Conservation (phyloP, 2,888 invertebrate genomes). For the Synanthedon myopaeformis region DNA sequence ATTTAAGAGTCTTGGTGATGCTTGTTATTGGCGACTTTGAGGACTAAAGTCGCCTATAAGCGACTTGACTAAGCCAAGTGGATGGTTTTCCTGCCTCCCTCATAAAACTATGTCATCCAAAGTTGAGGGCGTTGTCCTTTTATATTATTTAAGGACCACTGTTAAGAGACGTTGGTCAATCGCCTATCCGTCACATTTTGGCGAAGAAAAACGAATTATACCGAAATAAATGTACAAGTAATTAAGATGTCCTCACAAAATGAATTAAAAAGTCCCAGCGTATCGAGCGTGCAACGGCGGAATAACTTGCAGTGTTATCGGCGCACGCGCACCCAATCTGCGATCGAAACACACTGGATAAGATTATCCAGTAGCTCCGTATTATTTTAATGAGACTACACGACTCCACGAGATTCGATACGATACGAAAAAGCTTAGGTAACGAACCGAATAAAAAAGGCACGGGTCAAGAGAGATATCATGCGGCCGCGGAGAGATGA, state of each 20-base stretch:
- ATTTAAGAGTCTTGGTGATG: too few species aligned
- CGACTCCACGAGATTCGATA: slow-evolving; percentile 61
- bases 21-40: too few species aligned
- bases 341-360: slow-evolving; percentile 68
- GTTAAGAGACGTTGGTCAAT: slow-evolving; percentile 5
- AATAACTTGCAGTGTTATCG: slow-evolving; percentile 66
- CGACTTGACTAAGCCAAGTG: too few species aligned
- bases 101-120: too few species aligned
- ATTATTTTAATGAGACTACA: slow-evolving; percentile 72
- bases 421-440: slow-evolving; percentile 65
- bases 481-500: slow-evolving; percentile 43
- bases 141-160: slow-evolving; percentile 1
- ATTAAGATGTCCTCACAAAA: slow-evolving; percentile 64
- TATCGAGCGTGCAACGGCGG: slow-evolving; percentile 57
- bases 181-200: slow-evolving; percentile 1
- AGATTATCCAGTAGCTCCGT: slow-evolving; percentile 70
- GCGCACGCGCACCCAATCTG: slow-evolving; percentile 68
- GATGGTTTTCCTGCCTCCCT: too few species aligned
- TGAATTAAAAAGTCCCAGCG: slow-evolving; percentile 57
- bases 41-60: too few species aligned
- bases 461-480: slow-evolving; percentile 64
- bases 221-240: slow-evolving; percentile 40
- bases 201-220: slow-evolving; percentile 1
- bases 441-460: slow-evolving; percentile 61
- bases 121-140: too few species aligned